Base-by-base conservation (phyloP, 1,140 invertebrate species). In the Chionoecetes opilio region DNA sequence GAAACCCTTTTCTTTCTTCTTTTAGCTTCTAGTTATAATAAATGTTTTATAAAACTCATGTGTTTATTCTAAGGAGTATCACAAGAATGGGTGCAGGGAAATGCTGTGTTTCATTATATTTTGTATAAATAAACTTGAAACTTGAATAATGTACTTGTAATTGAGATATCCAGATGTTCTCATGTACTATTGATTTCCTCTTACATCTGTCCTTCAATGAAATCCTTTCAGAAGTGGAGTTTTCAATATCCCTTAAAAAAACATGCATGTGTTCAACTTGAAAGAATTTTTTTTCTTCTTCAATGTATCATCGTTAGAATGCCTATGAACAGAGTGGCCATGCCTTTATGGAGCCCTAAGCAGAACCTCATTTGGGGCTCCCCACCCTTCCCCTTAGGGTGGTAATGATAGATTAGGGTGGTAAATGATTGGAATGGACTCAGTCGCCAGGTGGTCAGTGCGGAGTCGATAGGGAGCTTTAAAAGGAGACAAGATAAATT, bases 191-290 rank as follows among this genome's bases (percentile, higher is more conserved):
- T 87, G 82, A 85, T 37, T 86, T 88, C 88, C 88, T 93, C 75
- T 87, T 93, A 46, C 92, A 93, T 88, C 92, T 93, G 53, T 93
- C 85, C 93, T 88, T 89, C 85, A 93, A 93, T 93, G 88, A 93
- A 93, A 93, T 89, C 29, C 88, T 93, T 93, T 93, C 93, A 86
- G 11, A 63, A 89, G 32, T n/a, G 29, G 26, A 46, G 82, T 35
- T 85, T 84, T 84, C 29, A 17, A 34, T 41, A 82, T 84, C 32
- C 37, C 2, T 92, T 21, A 35, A 82, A n/a, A n/a, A n/a, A n/a
- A n/a, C n/a, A n/a, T n/a, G n/a, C n/a, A n/a, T n/a, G n/a, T n/a
- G n/a, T n/a, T n/a, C n/a, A n/a, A n/a, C n/a, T n/a, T n/a, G n/a
- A n/a, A n/a, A n/a, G n/a, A n/a, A n/a, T n/a, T n/a, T n/a, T n/a